These are phyloP conservation scores for Zhengitettix transpicula DNA, from an alignment of 2,888 invertebrate species.

Conservation along the genomic window DNA sequence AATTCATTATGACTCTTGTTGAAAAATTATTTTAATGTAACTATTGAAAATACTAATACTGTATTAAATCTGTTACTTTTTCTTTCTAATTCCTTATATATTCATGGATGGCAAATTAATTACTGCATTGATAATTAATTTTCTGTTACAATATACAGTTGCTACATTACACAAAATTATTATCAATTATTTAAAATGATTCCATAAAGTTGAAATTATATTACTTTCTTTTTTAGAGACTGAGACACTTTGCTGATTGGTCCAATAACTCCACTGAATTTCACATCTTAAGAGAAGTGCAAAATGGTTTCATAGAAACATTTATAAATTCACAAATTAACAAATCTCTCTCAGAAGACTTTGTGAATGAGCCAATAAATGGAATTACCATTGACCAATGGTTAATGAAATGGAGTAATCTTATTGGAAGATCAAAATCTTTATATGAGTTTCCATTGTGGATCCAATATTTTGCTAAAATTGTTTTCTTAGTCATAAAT, in stretches of 20 bases:
- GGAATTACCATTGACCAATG: constrained; percentile 42
- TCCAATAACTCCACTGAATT: constrained; percentile 54
- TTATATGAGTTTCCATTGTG: constrained; percentile 53
- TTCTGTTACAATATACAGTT: too few species aligned
- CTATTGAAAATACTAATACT: too few species aligned
- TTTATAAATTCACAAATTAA: constrained; percentile 25
- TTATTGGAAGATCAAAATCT: constrained; percentile 31
- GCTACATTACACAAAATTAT: too few species aligned
- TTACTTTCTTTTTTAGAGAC: constrained; percentile 21
- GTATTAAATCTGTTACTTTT: too few species aligned
- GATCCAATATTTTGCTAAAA: constrained; percentile 55
- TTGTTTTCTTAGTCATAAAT: constrained; percentile 52
- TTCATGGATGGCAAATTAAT: too few species aligned
- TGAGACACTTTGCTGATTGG: constrained; percentile 64
- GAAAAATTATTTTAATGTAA: too few species aligned
- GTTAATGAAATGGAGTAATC: constrained; percentile 49
- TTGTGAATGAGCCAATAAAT: constrained; percentile 23
- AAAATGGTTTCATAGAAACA: constrained; percentile 50
- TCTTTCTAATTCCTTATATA: too few species aligned
- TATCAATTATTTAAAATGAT: too few species aligned
- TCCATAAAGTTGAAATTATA: neutral
- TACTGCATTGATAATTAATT: too few species aligned
- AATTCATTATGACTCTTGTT: too few species aligned
- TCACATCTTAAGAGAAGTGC: constrained; percentile 52
- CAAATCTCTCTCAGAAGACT: neutral